Conservation (phyloP, 2,113 vertebrate species). For the Ameiurus melas region DNA sequence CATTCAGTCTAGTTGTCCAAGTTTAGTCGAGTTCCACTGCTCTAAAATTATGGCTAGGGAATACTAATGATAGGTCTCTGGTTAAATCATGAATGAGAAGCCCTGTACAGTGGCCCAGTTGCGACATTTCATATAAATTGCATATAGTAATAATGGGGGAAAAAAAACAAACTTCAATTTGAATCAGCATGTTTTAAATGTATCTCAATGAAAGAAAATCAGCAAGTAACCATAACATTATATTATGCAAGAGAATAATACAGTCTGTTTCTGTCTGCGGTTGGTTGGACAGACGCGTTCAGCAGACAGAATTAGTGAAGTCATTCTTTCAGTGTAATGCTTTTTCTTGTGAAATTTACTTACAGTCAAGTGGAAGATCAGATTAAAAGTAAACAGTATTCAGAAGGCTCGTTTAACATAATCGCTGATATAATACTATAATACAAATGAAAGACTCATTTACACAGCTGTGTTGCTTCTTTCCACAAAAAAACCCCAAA, state of each 20-base stretch:
- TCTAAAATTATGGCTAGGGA: constrained; percentile 16
- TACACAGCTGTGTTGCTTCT: background rate
- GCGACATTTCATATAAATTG: constrained; percentile 3
- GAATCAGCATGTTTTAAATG: background rate
- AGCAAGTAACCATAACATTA: background rate
- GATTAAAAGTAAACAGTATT: constrained; percentile 29
- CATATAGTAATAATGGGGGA: background rate
- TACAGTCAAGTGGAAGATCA: constrained; percentile 7
- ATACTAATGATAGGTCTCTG: constrained; percentile 13
- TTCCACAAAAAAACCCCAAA: background rate
- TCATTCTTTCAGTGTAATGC: constrained; percentile 10
- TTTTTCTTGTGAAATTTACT: background rate
- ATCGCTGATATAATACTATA: background rate
- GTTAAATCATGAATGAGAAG: constrained; percentile 2
- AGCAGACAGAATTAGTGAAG: constrained; percentile 4
- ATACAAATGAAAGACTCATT: constrained; percentile 10
- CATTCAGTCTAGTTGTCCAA: background rate
- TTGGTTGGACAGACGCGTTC: background rate
- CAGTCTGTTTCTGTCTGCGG: background rate
- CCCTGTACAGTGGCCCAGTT: background rate
- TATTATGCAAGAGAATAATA: background rate
- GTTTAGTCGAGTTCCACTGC: background rate
- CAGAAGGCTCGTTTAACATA: background rate
- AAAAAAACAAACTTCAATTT: background rate
- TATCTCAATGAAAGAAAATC: constrained; percentile 24